Conservation (phyloP, 2,113 vertebrate genomes). For the Neofelis nebulosa region DNA sequence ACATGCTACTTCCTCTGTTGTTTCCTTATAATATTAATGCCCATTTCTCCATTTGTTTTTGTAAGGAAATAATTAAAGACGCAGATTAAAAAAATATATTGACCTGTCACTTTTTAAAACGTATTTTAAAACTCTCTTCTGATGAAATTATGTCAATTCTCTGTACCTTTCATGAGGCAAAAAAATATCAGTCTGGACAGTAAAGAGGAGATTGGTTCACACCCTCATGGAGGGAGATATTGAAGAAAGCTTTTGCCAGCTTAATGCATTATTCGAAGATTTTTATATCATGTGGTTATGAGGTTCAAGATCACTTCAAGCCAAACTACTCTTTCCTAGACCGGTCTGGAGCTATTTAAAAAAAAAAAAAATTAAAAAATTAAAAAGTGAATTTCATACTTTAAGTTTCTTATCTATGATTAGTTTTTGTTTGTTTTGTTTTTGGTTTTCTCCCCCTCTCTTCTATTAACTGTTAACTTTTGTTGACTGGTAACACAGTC, state of each 20-base stretch:
- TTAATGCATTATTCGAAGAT: slow-evolving; percentile 80
- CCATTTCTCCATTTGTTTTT: slow-evolving; percentile 83
- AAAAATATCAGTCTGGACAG: not conserved
- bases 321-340: slow-evolving; percentile 70
- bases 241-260: slow-evolving; percentile 81
- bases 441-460: not conserved
- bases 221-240: slow-evolving; percentile 76
- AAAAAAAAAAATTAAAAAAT: slow-evolving; percentile 36
- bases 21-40: slow-evolving; percentile 78
- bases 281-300: slow-evolving; percentile 74
- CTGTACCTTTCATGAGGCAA: slow-evolving; percentile 38
- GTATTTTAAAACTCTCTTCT: not conserved
- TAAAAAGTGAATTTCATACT: slow-evolving; percentile 57
- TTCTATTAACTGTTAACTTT: not conserved
- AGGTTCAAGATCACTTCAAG: slow-evolving; percentile 74
- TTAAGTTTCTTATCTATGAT: slow-evolving; percentile 38
- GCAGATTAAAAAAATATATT: slow-evolving; percentile 72
- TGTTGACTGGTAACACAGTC: not conserved
- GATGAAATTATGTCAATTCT: slow-evolving; percentile 79
- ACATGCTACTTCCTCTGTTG: slow-evolving; percentile 83
- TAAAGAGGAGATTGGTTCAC: slow-evolving; percentile 82
- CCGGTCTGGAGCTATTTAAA: slow-evolving; percentile 53
- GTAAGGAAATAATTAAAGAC: slow-evolving; percentile 90
- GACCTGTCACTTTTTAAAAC: not conserved
- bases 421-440: no score